Evolutionary conservation across 2,797 vertebrate genomes (phyloP).

Genomic region (Merluccius polli): DNA sequence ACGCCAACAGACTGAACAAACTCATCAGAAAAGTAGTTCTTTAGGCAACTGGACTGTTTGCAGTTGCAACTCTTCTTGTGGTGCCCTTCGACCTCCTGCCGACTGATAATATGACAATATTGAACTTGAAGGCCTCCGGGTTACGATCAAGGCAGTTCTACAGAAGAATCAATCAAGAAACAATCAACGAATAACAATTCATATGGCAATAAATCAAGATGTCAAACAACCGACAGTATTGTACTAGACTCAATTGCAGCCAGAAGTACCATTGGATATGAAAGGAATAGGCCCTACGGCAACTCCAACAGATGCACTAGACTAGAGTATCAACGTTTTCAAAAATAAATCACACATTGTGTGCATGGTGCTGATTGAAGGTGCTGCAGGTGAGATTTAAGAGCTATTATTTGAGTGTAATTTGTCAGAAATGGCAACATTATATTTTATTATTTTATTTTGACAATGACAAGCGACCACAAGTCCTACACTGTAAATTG

Average conservation of each 20-base stretch:
- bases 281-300: background rate
- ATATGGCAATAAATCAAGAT: background rate
- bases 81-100: constrained; percentile 56
- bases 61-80: constrained; percentile 80
- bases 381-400: no score
- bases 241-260: background rate
- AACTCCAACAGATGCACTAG: background rate
- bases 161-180: background rate
- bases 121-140: constrained; percentile 77
- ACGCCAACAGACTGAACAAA: no score
- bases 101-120: constrained; percentile 69
- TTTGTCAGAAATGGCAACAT: no score
- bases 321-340: no score
- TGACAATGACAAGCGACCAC: no score
- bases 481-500: no score
- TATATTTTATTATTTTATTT: no score
- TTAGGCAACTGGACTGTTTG: constrained; percentile 81
- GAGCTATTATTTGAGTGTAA: no score
- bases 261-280: background rate
- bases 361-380: no score
- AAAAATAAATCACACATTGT: no score
- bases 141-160: constrained; percentile 78
- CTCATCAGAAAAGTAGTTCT: no score
- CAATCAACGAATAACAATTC: background rate
- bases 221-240: background rate